Conservation (phyloP, 23 tunicate genomes). For the Halocynthia aurantium region DNA sequence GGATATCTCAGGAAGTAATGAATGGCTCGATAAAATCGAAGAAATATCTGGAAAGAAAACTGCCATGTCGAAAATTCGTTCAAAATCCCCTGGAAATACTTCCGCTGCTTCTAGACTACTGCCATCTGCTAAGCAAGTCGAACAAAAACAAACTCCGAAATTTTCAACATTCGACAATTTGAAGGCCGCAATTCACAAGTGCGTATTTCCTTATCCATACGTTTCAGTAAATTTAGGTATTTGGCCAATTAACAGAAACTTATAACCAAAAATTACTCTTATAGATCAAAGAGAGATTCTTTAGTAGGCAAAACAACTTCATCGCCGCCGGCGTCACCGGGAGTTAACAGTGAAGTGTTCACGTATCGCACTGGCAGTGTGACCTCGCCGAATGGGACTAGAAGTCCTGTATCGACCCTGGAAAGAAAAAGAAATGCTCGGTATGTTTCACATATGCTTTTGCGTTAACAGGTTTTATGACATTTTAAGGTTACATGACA, state of each 20-base stretch:
- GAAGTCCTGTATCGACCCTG: slow-evolving; percentile 51
- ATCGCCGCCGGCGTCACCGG: slow-evolving; percentile 43
- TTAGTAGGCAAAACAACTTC: slow-evolving; percentile 6
- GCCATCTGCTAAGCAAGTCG: background rate
- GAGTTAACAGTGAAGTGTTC: slow-evolving; percentile 21
- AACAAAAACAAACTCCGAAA: background rate
- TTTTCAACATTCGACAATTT: slow-evolving; percentile 15
- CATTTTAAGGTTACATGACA: background rate
- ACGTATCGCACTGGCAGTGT: slow-evolving; percentile 21
- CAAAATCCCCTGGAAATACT: background rate
- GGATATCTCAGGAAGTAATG: background rate
- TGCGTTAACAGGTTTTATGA: background rate
- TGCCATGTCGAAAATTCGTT: background rate
- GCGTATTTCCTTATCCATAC: background rate
- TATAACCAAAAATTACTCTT: background rate
- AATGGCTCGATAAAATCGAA: slow-evolving; percentile 8
- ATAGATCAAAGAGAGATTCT: slow-evolving; percentile 21
- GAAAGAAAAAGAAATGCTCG: slow-evolving; percentile 43
- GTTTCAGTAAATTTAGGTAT: background rate
- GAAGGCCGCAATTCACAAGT: slow-evolving; percentile 24
- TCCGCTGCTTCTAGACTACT: slow-evolving; percentile 8
- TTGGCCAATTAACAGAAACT: background rate
- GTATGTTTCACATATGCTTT: slow-evolving; percentile 1
- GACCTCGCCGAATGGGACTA: slow-evolving; percentile 30
- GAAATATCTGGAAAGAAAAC: background rate